Base-by-base conservation (phyloP, 2,888 invertebrate genomes). In the Platycheirus albimanus region DNA sequence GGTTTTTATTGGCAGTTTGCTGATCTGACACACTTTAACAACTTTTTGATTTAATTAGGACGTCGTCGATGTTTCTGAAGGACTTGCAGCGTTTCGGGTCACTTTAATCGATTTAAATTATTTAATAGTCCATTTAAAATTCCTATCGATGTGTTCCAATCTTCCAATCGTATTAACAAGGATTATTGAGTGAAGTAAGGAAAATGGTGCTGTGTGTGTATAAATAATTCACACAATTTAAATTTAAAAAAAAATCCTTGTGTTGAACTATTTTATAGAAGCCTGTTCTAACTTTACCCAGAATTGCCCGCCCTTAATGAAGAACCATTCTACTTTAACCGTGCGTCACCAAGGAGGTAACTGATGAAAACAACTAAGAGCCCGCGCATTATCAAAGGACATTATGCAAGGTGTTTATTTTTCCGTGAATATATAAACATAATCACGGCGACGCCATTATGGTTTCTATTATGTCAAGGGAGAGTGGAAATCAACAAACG, bases 21-120 rank as follows among this genome's bases (percentile, higher is more conserved):
- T 13, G 17, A n/a, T n/a, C 24, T 28, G 33, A 38, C 70, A 49
- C 45, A 49, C 15, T 49, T 56, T 38, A 38, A 58, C 33, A 51
- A 61, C 11, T 61, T 71, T 61, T 49, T 49, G 13, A 58, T 61
- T 71, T 19, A 71, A 71, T 71, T 71, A 61, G 20, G 41, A 38
- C 15, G 6, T 10, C 3, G 4, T n/a, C 4, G 0, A 56, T 3
- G 13, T 41, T 13, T 58, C 19, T 13, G 1, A 10, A 36, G 6
- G 10, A 54, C 11, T 8, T 54, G 33, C 36, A 17, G 17, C n/a
- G n/a, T 20, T 43, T 17, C 28, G 13, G 66, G 15, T 47, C 24
- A 28, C 3, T 54, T 33, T 17, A 56, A 45, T 56, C 28, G 7
- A n/a, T 3, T 45, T 45, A 1, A 45, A 30, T 45, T 28, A 17